Evolutionary conservation across 2,888 invertebrate genomes (phyloP).

Genomic region (Pseudeuparius sepicola): DNA sequence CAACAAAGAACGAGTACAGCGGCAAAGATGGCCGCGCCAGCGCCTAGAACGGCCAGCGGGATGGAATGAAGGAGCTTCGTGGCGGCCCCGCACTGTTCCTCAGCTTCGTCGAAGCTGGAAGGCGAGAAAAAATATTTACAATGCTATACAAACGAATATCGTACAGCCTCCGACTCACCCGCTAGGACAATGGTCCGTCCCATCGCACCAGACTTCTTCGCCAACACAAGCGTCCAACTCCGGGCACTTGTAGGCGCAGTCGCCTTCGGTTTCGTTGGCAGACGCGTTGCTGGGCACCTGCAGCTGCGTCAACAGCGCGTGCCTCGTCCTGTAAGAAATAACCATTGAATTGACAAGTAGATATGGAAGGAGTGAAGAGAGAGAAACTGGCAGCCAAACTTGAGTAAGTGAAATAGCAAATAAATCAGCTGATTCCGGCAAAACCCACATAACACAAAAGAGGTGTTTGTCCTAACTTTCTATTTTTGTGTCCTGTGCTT

Average conservation of each 20-base stretch:
- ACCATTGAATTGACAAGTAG: too few relatives aligned
- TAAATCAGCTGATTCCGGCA: too few relatives aligned
- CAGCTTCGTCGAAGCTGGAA: too few relatives aligned
- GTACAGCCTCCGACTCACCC: conserved; percentile 62
- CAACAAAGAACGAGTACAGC: conserved; percentile 49
- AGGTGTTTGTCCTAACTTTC: too few relatives aligned
- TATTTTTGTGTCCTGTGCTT: too few relatives aligned
- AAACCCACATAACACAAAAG: too few relatives aligned
- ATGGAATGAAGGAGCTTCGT: conserved; percentile 43
- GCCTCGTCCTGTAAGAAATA: too few relatives aligned
- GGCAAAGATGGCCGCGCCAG: conserved; percentile 46
- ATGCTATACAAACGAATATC: too few relatives aligned
- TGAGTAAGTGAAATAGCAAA: too few relatives aligned
- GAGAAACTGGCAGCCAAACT: too few relatives aligned
- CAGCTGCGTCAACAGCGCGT: conserved; percentile 50
- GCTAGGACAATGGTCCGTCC: conserved; percentile 54
- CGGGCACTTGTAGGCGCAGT: conserved; percentile 56
- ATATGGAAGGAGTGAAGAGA: too few relatives aligned
- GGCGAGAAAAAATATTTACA: too few relatives aligned
- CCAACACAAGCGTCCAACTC: conserved; percentile 72
- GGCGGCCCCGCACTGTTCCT: conserved; percentile 52
- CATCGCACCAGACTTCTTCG: conserved; percentile 65
- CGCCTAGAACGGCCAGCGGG: conserved; percentile 49
- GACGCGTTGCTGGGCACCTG: conserved; percentile 42
- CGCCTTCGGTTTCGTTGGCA: conserved; percentile 45